These are phyloP conservation scores for Lamellibrachia columna DNA, from an alignment of 2,888 invertebrate species.

Conservation along the genomic window DNA sequence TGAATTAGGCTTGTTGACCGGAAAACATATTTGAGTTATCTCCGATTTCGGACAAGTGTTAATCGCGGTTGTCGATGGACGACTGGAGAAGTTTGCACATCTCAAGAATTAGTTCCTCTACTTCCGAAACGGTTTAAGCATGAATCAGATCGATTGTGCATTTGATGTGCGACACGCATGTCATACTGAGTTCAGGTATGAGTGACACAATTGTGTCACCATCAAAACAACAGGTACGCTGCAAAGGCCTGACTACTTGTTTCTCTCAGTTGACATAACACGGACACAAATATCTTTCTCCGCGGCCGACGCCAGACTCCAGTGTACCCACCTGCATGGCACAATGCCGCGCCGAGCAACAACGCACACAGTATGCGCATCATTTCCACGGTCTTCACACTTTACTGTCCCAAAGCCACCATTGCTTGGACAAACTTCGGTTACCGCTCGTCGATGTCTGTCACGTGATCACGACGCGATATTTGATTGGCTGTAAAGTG, in stretches of 20 bases:
- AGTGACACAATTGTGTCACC: neutral
- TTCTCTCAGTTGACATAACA: neutral
- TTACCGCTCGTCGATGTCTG: neutral
- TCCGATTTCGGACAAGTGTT: neutral
- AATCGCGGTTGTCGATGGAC: neutral
- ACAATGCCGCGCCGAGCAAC: neutral
- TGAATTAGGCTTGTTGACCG: neutral
- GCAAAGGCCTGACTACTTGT: neutral
- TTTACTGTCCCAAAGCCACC: neutral
- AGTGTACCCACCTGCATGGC: neutral
- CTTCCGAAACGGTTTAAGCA: neutral
- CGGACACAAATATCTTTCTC: neutral
- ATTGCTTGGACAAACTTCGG: neutral
- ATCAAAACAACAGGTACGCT: constrained; percentile 10
- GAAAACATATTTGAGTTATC: neutral
- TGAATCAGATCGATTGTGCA: neutral
- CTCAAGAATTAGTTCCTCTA: neutral
- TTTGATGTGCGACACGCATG: neutral
- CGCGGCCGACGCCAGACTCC: neutral
- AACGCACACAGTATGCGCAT: neutral
- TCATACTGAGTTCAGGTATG: neutral
- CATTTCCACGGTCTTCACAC: neutral
- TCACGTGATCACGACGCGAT: neutral
- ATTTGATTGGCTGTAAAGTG: neutral
- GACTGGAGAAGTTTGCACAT: neutral